phyloP scores from a whole-genome alignment of 1,140 invertebrate genomes.

The Ruditapes philippinarum region DNA sequence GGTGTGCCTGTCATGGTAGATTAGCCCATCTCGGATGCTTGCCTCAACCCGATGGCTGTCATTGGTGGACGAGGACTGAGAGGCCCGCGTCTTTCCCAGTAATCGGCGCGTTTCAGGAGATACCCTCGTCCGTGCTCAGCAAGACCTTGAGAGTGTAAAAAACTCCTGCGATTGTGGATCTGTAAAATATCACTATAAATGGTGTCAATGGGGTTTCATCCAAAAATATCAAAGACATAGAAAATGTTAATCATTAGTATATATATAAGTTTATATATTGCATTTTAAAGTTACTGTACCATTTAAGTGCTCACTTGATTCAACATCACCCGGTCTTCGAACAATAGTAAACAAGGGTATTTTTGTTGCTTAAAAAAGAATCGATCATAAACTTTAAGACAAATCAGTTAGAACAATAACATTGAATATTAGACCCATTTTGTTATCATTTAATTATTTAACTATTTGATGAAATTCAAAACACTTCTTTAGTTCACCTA shows the following conservation, averaged over 20 bases:
- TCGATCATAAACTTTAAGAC: no score
- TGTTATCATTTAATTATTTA: no score
- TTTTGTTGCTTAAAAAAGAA: slow-evolving; percentile 26
- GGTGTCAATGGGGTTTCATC: no score
- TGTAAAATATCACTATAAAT: neutral
- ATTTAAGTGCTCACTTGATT: neutral
- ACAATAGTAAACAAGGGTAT: slow-evolving; percentile 32
- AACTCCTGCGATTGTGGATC: slow-evolving; percentile 40
- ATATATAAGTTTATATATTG: no score
- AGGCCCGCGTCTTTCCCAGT: slow-evolving; percentile 65
- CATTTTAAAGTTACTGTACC: neutral
- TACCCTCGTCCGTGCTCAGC: slow-evolving; percentile 66
- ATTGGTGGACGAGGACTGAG: slow-evolving; percentile 59
- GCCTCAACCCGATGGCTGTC: slow-evolving; percentile 28
- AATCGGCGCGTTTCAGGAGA: slow-evolving; percentile 60
- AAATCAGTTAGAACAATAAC: no score
- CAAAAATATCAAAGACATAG: no score
- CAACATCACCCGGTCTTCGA: slow-evolving; percentile 36
- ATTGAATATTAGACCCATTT: no score
- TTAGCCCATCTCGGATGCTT: no score
- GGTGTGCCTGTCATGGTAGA: no score
- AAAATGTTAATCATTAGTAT: no score
- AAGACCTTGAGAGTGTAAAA: slow-evolving; percentile 23
- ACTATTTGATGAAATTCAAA: no score
- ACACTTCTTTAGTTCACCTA: no score